These are phyloP conservation scores for Carcina quercana DNA, from an alignment of 2,888 invertebrate genomes.

Conservation along the genomic window DNA sequence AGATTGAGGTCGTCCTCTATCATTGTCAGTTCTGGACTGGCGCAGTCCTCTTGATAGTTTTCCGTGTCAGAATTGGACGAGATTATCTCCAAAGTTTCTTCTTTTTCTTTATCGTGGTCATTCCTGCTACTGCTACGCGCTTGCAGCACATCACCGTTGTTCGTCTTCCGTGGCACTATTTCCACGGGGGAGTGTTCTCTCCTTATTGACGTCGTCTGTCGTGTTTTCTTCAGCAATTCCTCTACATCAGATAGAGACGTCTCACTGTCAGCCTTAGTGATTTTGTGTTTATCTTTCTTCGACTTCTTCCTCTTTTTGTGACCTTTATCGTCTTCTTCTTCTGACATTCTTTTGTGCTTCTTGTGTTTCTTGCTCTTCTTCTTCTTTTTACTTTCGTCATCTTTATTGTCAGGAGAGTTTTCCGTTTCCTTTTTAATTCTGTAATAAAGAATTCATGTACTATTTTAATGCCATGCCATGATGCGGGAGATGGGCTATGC, in stretches of 20 bases:
- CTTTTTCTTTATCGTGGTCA: slow-evolving; percentile 19
- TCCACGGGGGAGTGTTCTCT: slow-evolving; percentile 22
- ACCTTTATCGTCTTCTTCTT: slow-evolving; percentile 61
- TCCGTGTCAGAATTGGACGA: slow-evolving; percentile 81
- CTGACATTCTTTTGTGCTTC: slow-evolving; percentile 81
- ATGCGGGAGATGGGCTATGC: no score
- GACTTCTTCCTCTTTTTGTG: slow-evolving; percentile 72
- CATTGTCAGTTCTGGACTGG: slow-evolving; percentile 81
- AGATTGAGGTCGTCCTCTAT: slow-evolving; percentile 91
- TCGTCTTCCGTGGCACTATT: slow-evolving; percentile 21
- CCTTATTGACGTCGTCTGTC: slow-evolving; percentile 33
- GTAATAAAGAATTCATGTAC: slow-evolving; percentile 34
- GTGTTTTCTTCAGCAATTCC: slow-evolving; percentile 52
- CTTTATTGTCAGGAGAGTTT: slow-evolving; percentile 26
- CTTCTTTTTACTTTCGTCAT: slow-evolving; percentile 55
- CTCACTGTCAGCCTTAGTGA: slow-evolving; percentile 47
- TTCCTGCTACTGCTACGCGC: slow-evolving; percentile 23
- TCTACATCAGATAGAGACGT: slow-evolving; percentile 56
- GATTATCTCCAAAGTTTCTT: slow-evolving; percentile 73
- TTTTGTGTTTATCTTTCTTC: slow-evolving; percentile 75
- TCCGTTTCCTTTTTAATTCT: slow-evolving; percentile 30
- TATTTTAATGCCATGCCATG: no score
- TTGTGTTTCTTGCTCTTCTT: slow-evolving; percentile 76
- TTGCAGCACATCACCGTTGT: slow-evolving; percentile 38
- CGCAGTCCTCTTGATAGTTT: slow-evolving; percentile 76